Evolutionary conservation across 2,888 invertebrate species (phyloP).

Genomic region (Hyppa rectilinea): DNA sequence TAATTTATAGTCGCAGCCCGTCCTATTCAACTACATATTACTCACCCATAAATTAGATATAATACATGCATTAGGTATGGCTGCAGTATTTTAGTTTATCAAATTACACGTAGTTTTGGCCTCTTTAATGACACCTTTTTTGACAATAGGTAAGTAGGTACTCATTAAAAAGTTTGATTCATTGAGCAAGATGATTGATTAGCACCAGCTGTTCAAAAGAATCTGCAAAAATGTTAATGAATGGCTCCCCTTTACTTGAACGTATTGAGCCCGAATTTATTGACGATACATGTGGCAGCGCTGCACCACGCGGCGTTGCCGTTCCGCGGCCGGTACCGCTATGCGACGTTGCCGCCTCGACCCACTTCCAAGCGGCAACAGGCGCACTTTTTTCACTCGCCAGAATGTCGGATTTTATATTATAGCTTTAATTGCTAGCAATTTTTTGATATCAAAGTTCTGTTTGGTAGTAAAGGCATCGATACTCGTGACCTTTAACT

Average conservation of each 20-base stretch:
- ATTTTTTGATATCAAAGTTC: slow-evolving; percentile 54
- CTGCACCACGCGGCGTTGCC: slow-evolving; percentile 74
- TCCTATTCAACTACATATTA: slow-evolving; percentile 30
- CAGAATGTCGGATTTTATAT: slow-evolving; percentile 74
- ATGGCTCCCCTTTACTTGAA: slow-evolving; percentile 43
- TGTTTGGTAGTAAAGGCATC: slow-evolving; percentile 34
- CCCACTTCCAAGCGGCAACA: slow-evolving; percentile 80
- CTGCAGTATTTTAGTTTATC: slow-evolving; percentile 1
- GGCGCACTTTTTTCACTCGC: slow-evolving; percentile 80
- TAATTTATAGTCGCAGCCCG: slow-evolving; percentile 44
- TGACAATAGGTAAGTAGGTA: slow-evolving; percentile 5
- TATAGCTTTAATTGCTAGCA: slow-evolving; percentile 61
- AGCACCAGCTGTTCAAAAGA: slow-evolving; percentile 14
- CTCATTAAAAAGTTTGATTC: slow-evolving; percentile 1
- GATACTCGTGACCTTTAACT: slow-evolving; percentile 57
- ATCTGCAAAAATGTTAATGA: slow-evolving; percentile 38
- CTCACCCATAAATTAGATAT: slow-evolving; percentile 30
- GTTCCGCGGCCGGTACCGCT: slow-evolving; percentile 75
- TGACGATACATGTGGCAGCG: slow-evolving; percentile 51
- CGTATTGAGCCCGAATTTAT: slow-evolving; percentile 49
- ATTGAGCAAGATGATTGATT: slow-evolving; percentile 28
- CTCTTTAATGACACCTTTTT: slow-evolving; percentile 12
- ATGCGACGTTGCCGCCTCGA: slow-evolving; percentile 85
- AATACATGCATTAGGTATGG: slow-evolving; percentile 1
- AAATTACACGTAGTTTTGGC: neutral